Base-by-base conservation (phyloP, 2,797 vertebrate species). In the Naso thynnoides region DNA sequence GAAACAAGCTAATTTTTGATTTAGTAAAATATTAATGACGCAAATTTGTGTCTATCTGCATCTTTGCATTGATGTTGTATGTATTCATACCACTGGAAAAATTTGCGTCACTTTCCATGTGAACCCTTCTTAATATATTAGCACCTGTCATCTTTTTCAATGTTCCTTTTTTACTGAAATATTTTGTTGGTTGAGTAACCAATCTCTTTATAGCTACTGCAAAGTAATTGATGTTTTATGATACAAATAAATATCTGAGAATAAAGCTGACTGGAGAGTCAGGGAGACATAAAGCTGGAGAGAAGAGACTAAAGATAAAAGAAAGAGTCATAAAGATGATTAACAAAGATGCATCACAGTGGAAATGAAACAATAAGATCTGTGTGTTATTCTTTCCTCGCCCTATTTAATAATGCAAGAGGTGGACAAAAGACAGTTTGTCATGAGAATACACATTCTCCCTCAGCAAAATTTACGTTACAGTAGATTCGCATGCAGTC, bases 361-460 rank as follows among this genome's bases (percentile, higher is more conserved):
- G 42, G 38, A 49, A 41, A 31, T 50, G 18, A 50, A 54, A 68
- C 31, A 36, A 66, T 48, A 44, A 66, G 39, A 41, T 58, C 15
- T 38, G 16, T 65, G 19, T 42, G 27, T 56, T 56, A 24, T 23
- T 60, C 47, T 63, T 29, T 55, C 18, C 13, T 65, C 21, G 23
- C n/a, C n/a, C 38, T 61, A 3, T 44, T 62, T 39, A 70, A 65
- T 55, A 56, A 74, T 75, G n/a, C 55, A 78, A 31, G 21, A 48
- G 3, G 5, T 48, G 15, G 19, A 29, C 11, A 31, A 67, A n/a
- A 62, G 23, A 21, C 21, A 36, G 9, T 55, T 64, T 60, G 21
- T 42, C 38, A 24, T 2, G 33, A 9, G 13, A 29, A 74, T 45
- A 5, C 3, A 26, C 23, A 58, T 39, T 62, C 33, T 72, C 6